Evolutionary conservation across 2,797 vertebrate species (phyloP).

Genomic region (Lemur catta): DNA sequence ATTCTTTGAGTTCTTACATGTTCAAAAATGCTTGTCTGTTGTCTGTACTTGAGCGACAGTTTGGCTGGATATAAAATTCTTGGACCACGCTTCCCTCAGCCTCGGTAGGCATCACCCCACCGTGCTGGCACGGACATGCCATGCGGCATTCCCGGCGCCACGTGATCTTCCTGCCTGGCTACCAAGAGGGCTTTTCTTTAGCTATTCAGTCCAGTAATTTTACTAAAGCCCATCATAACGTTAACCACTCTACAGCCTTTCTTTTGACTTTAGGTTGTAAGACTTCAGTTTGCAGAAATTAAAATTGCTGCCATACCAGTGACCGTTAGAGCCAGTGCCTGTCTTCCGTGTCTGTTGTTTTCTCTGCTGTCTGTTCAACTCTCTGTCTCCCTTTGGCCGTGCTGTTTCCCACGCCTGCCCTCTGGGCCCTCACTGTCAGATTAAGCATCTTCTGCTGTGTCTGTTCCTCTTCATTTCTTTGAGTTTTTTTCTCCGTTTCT

Average conservation of each 20-base stretch:
- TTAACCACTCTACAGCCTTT: background rate
- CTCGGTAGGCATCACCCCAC: background rate
- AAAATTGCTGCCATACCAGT: background rate
- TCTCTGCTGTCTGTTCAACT: background rate
- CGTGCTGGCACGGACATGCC: background rate
- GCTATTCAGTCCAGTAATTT: background rate
- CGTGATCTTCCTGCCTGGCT: background rate
- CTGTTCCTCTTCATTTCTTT: background rate
- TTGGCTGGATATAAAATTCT: constrained; percentile 65
- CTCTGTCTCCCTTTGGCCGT: background rate
- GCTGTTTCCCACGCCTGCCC: background rate
- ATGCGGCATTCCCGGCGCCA: background rate
- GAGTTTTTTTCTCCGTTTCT: background rate
- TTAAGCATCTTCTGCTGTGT: background rate
- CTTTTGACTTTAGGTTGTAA: background rate
- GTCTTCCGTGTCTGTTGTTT: background rate
- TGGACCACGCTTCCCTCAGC: background rate
- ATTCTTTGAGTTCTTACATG: constrained; percentile 68
- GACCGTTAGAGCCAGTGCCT: background rate
- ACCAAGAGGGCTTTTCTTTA: background rate
- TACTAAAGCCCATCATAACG: background rate
- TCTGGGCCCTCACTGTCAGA: background rate
- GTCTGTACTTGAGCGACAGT: constrained; percentile 51
- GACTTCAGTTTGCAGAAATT: background rate
- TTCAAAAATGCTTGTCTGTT: constrained; percentile 57